Evolutionary conservation across 1,140 invertebrate genomes (phyloP).

Genomic region (Mercenaria mercenaria): DNA sequence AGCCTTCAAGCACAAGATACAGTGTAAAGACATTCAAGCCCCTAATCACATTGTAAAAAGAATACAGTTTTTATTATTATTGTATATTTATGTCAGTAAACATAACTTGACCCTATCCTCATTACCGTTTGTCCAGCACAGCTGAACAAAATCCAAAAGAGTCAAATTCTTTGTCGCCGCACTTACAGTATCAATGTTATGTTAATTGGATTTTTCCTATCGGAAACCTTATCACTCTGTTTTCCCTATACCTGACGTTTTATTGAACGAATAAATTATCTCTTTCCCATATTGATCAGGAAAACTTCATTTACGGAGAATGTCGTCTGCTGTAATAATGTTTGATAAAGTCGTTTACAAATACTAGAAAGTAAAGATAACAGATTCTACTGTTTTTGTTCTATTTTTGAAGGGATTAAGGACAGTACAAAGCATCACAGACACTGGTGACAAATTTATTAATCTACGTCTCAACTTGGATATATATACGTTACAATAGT

Average conservation of each 20-base stretch:
- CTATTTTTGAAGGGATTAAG: neutral
- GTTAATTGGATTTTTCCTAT: slow-evolving; percentile 1
- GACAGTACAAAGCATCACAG: neutral
- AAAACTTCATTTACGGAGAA: neutral
- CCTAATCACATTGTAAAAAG: no score
- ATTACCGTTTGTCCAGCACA: no score
- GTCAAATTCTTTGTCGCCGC: no score
- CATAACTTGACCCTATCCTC: no score
- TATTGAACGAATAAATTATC: slow-evolving; percentile 24
- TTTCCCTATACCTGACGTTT: slow-evolving; percentile 3
- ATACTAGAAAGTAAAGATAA: neutral
- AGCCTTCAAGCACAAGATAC: no score
- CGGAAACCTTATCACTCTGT: neutral
- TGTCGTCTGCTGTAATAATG: neutral
- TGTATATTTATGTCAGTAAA: no score
- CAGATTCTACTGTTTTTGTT: neutral
- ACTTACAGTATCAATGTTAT: neutral
- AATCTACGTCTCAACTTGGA: neutral
- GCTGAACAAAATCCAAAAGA: no score
- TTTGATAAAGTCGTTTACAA: neutral
- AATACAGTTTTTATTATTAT: no score
- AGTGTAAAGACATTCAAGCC: no score
- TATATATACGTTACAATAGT: neutral
- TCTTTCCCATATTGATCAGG: neutral
- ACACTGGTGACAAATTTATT: neutral